These are phyloP conservation scores for Hylia prasina DNA, from an alignment of 2,113 vertebrate species.

Conservation along the genomic window DNA sequence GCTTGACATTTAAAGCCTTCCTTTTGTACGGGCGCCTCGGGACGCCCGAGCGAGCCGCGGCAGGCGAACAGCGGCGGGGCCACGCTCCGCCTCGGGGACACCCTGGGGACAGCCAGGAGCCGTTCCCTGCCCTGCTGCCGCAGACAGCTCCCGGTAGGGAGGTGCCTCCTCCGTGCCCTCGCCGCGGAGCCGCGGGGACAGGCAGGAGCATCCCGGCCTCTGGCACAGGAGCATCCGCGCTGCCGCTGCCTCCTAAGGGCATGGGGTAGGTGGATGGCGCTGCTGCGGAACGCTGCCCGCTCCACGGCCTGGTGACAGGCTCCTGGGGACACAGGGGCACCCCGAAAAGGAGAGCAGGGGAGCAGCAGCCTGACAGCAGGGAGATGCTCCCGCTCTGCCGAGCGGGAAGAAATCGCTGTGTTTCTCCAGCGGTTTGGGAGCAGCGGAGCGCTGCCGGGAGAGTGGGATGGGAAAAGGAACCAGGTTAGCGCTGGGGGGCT, in stretches of 20 bases:
- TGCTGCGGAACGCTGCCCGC: background rate
- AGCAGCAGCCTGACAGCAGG: background rate
- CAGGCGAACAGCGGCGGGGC: background rate
- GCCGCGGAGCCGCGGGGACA: background rate
- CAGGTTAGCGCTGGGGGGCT: background rate
- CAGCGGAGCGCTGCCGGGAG: background rate
- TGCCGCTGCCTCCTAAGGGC: background rate
- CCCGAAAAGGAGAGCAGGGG: background rate
- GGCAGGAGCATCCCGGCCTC: too few species aligned
- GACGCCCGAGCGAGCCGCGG: background rate
- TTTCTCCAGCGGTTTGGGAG: background rate
- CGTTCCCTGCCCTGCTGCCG: background rate
- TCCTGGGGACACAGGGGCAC: background rate
- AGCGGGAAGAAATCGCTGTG: background rate
- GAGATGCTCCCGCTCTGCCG: background rate
- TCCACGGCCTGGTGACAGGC: background rate
- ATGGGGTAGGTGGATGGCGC: background rate
- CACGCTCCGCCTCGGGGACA: background rate
- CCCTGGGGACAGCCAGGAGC: background rate
- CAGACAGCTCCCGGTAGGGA: background rate
- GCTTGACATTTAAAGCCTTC: background rate
- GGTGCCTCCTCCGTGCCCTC: background rate
- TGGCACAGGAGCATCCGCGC: background rate
- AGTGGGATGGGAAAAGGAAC: background rate
- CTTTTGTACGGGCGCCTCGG: background rate